These are phyloP conservation scores for Dendrophyllia cribrosa DNA, from an alignment of 64 coral and sea anemone genomes.

Conservation along the genomic window DNA sequence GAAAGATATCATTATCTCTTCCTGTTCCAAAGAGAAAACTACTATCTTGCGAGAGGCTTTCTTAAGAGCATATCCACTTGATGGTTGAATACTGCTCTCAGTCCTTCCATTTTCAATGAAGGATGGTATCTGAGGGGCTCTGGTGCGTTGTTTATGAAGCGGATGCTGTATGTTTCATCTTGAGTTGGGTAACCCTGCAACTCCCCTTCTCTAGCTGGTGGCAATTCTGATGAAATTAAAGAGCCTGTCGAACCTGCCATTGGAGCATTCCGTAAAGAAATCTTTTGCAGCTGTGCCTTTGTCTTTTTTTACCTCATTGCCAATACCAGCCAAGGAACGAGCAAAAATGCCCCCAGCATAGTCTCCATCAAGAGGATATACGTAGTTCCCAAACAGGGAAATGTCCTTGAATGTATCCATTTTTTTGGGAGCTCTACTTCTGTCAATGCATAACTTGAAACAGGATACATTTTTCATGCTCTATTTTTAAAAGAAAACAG, in stretches of 20 bases:
- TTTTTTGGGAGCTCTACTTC: not conserved
- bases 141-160: not conserved
- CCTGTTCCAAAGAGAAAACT: not conserved
- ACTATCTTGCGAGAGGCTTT: not conserved
- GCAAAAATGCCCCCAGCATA: not conserved
- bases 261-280: not conserved
- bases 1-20: slow-evolving; percentile 24
- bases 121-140: not conserved
- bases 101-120: not conserved
- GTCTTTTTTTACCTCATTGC: not conserved
- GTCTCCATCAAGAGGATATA: not conserved
- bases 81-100: not conserved
- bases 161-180: not conserved
- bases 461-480: not conserved
- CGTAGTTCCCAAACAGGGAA: not conserved
- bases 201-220: not conserved
- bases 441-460: not conserved
- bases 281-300: slow-evolving; percentile 14
- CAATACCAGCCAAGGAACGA: slow-evolving; percentile 8
- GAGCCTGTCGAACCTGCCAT: not conserved
- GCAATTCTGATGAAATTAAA: not conserved
- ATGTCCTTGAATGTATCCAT: not conserved
- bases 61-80: not conserved
- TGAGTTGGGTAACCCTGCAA: not conserved
- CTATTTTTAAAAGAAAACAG: not conserved